A percentile compares a stretch with the other conserved stretches of the same genome.
phyloP scores from a whole-genome alignment of 2,113 vertebrate species.

The Psammodynastes pulverulentus region DNA sequence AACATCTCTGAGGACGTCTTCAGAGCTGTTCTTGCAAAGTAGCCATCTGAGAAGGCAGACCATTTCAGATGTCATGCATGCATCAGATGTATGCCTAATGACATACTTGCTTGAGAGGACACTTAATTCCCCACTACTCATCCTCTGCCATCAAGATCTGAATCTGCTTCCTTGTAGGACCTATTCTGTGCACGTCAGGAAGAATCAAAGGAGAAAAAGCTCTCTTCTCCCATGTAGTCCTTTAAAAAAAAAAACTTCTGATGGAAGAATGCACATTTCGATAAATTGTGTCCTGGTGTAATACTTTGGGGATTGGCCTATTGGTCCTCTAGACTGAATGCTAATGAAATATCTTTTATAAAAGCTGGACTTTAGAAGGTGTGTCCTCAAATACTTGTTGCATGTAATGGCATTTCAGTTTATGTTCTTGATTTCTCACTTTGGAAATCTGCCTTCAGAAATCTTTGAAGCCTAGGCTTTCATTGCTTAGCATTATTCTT shows the following conservation, averaged over 20 bases:
- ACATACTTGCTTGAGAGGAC: neutral
- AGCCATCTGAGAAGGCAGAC: neutral
- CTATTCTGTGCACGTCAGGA: neutral
- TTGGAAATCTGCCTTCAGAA: neutral
- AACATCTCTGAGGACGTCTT: neutral
- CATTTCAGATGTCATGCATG: neutral
- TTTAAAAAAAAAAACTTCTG: neutral
- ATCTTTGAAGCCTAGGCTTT: neutral
- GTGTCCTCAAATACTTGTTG: neutral
- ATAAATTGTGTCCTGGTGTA: neutral
- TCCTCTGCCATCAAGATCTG: neutral
- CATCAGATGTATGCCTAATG: too few relatives aligned
- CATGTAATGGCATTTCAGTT: neutral
- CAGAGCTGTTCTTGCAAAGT: neutral
- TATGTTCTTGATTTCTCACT: neutral
- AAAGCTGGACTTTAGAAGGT: constrained; percentile 10
- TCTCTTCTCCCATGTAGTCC: constrained; percentile 8
- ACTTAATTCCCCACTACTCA: neutral
- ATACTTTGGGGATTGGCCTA: neutral
- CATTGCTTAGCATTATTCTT: neutral
- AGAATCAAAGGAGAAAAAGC: neutral
- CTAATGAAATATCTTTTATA: neutral
- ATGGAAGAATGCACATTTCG: neutral
- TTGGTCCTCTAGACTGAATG: neutral
- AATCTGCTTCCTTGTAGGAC: neutral